Evolutionary conservation across 2,888 invertebrate species (phyloP).

Genomic region (Synergus gifuensis): DNA sequence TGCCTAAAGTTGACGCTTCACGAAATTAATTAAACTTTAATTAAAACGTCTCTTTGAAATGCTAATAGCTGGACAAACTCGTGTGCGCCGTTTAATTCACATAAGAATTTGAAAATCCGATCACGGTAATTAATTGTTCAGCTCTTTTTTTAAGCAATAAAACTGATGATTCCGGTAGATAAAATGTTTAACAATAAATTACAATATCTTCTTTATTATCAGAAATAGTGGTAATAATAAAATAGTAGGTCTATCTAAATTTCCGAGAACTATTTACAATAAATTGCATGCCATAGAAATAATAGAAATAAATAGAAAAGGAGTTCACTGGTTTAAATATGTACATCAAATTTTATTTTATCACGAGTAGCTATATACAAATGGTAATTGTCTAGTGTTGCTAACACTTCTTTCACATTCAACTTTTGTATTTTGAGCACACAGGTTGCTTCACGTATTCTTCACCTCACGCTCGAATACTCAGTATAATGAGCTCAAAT

Average conservation of each 20-base stretch:
- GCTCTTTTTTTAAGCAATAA: not conserved
- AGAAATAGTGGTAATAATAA: no score
- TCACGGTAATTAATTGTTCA: conserved; percentile 17
- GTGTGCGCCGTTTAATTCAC: conserved; percentile 62
- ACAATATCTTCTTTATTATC: no score
- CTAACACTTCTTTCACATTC: conserved; percentile 60
- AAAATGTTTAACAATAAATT: no score
- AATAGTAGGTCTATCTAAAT: no score
- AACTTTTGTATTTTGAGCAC: conserved; percentile 55
- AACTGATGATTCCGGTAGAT: not conserved
- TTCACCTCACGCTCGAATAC: conserved; percentile 43
- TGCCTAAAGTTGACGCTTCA: conserved; percentile 65
- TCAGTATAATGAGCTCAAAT: conserved; percentile 34
- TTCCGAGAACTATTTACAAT: no score
- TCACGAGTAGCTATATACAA: conserved; percentile 76
- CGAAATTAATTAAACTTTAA: conserved; percentile 77
- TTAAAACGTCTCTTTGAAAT: conserved; percentile 77
- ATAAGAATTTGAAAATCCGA: conserved; percentile 68
- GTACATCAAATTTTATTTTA: conserved; percentile 76
- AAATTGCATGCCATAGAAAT: not conserved
- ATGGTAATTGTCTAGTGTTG: conserved; percentile 68
- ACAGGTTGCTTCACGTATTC: conserved; percentile 48
- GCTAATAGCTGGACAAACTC: conserved; percentile 76
- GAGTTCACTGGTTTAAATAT: conserved; percentile 66
- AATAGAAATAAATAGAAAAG: not conserved